Conservation (phyloP, 2,113 vertebrate species). For the Paracanthobrama guichenoti region DNA sequence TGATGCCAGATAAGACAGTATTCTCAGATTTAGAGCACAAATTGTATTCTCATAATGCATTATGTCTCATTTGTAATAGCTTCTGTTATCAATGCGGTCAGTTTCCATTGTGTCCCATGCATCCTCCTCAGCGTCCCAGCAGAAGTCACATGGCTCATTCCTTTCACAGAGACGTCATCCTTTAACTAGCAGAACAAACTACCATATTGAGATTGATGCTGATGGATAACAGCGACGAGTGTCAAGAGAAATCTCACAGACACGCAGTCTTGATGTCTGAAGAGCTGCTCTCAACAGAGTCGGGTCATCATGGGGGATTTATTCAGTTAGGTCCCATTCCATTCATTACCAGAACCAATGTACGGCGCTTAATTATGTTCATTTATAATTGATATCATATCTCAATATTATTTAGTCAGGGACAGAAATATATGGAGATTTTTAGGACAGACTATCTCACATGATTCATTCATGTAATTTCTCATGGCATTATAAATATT, state of each 20-base stretch:
- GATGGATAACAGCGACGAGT: not conserved
- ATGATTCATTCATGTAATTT: slow-evolving; percentile 58
- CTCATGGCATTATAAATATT: slow-evolving; percentile 60
- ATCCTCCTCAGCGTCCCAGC: not conserved
- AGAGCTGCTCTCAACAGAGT: not conserved
- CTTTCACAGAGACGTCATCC: not conserved
- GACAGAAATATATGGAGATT: slow-evolving; percentile 53
- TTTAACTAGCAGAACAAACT: slow-evolving; percentile 2
- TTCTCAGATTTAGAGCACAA: not conserved
- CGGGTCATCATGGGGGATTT: not conserved
- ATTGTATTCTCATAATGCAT: not conserved
- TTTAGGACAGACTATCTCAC: slow-evolving; percentile 39
- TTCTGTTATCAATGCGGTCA: not conserved
- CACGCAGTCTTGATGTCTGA: not conserved
- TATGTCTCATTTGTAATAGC: not conserved
- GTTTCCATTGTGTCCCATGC: not conserved
- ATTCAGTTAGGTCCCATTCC: slow-evolving; percentile 1
- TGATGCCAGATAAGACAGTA: not conserved
- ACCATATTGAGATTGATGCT: not conserved
- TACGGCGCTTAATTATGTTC: slow-evolving; percentile 64
- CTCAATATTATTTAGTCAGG: slow-evolving; percentile 62
- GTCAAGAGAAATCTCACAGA: not conserved
- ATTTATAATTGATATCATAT: slow-evolving; percentile 68
- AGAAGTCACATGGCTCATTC: not conserved
- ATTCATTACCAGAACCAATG: slow-evolving; percentile 63